phyloP scores from a whole-genome alignment of 2,113 vertebrate genomes.

The Lampris incognitus region DNA sequence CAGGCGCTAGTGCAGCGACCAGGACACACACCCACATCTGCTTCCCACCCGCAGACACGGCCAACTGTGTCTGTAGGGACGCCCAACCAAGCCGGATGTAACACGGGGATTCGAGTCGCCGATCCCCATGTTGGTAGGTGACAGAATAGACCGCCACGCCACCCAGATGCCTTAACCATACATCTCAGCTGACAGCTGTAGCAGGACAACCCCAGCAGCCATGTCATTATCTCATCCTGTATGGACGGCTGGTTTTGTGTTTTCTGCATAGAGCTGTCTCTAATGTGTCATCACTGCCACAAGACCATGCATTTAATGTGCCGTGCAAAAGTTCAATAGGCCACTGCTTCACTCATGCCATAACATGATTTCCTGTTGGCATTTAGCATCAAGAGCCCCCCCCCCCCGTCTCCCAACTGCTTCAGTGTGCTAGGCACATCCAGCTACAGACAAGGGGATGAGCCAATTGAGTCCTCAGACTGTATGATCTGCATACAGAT shows the following conservation, averaged over 20 bases:
- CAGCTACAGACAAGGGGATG: constrained; percentile 71
- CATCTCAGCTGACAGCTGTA: no score
- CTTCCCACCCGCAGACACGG: no score
- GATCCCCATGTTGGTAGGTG: no score
- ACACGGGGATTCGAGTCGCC: no score
- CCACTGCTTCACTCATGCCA: constrained; percentile 67
- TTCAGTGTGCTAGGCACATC: constrained; percentile 79
- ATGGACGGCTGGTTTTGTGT: constrained; percentile 7
- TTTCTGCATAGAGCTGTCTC: constrained; percentile 31
- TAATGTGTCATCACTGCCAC: constrained; percentile 39
- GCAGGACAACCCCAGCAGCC: no score
- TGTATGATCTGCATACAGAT: constrained; percentile 81
- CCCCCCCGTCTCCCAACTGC: constrained; percentile 19
- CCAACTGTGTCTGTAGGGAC: no score
- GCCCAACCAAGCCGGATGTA: no score
- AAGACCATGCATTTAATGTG: constrained; percentile 51
- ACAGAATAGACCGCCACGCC: no score
- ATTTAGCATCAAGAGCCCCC: constrained; percentile 61
- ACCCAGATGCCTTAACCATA: no score
- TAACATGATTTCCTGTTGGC: constrained; percentile 75
- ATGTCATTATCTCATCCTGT: neutral
- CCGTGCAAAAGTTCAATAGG: constrained; percentile 58
- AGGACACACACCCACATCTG: no score
- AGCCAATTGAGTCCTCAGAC: constrained; percentile 58
- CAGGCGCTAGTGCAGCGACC: no score